Base-by-base conservation (phyloP, 2,888 invertebrate genomes). In the Ceramica pisi region DNA sequence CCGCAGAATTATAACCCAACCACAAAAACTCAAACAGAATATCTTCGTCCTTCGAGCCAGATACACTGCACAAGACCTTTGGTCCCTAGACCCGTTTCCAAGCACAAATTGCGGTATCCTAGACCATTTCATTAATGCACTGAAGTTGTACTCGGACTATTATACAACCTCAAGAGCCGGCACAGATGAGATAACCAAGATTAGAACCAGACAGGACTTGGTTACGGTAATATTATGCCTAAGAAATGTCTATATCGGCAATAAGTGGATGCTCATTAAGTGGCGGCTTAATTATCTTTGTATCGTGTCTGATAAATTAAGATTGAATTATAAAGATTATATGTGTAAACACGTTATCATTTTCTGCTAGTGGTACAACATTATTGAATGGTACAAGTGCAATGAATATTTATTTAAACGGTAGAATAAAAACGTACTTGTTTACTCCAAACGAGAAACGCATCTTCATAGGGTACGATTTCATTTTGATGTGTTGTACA, bases 41-140 rank as follows among this genome's bases (percentile, higher is more conserved):
- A 64, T 69, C 59, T 16, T 55, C n/a, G 71, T 21, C 63, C 51
- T n/a, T 69, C 60, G 46, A 53, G 23, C 64, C 70, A 57, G 68
- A 74, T 70, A 67, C 57, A 21, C 2, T 21, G 38, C 50, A 62
- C 59, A 61, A 75, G 74, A 82, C 80, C 72, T 82, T 81, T 68
- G 59, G 67, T 71, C 80, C 59, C 70, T 50, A 16, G 23, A 19
- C 60, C 57, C n/a, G 78, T 56, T 57, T 53, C 67, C 31, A 16
- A 57, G 71, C 78, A 78, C 76, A 74, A 84, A 81, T 82, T 84
- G 82, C 82, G 72, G 84, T 84, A 75, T 77, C 53, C 80, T 75
- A 74, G 83, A 73, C 75, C 70, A 73, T 82, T 75, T 77, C 81
- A 84, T 84, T 84, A 84, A 84, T 84, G 74, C 79, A 81, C 59